These are phyloP conservation scores for Helleia helle DNA, from an alignment of 2,888 invertebrate genomes.

Conservation along the genomic window DNA sequence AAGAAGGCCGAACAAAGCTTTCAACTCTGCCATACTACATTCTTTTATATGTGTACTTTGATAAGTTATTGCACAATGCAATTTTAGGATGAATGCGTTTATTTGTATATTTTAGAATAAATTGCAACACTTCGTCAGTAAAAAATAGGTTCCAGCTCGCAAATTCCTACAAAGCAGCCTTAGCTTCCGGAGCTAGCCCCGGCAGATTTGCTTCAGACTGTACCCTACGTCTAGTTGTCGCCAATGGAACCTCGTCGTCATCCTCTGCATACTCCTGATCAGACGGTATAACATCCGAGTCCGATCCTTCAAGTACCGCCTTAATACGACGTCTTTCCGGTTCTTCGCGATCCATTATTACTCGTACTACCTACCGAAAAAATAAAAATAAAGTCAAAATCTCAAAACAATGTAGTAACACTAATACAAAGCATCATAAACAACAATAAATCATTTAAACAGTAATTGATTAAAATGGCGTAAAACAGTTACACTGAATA, in stretches of 20 bases:
- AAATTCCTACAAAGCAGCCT: too few relatives aligned
- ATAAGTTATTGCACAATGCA: background rate
- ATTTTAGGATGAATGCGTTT: conserved; percentile 2
- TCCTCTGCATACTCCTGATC: too few relatives aligned
- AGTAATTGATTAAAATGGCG: too few relatives aligned
- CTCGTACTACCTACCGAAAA: too few relatives aligned
- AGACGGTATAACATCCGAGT: background rate
- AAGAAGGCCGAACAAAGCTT: background rate
- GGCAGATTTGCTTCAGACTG: too few relatives aligned
- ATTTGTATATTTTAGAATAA: conserved; percentile 12
- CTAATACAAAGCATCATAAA: too few relatives aligned
- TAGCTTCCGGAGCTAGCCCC: too few relatives aligned
- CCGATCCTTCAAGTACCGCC: background rate
- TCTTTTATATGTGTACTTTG: background rate
- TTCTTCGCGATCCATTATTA: background rate
- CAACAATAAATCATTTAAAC: too few relatives aligned
- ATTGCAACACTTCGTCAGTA: conserved; percentile 11
- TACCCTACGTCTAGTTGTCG: too few relatives aligned
- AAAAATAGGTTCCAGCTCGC: conserved; percentile 17
- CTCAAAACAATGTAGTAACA: conserved; percentile 1
- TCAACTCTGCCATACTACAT: background rate
- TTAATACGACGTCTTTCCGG: conserved; percentile 1
- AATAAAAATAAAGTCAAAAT: conserved; percentile 3
- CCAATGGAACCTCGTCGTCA: too few relatives aligned
- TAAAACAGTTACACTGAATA: too few relatives aligned